A percentile compares a stretch with the other conserved stretches of the same genome.
Evolutionary conservation across 2,797 vertebrate genomes (phyloP).

Genomic region (Hirundo rustica): DNA sequence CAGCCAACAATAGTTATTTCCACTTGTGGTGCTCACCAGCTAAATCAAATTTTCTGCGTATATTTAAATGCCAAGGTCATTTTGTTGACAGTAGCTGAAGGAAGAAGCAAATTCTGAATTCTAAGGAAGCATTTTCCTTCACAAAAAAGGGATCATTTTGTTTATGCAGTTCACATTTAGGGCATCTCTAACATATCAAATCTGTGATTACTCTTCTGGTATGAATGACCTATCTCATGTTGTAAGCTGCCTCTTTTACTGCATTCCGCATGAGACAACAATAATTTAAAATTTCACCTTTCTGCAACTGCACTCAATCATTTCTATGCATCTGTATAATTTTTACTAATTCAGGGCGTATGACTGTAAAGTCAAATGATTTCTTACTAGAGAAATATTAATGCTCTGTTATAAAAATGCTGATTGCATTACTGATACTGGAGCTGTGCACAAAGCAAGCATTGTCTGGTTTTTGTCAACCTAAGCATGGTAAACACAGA

Average conservation of each 20-base stretch:
- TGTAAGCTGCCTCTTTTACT: not conserved
- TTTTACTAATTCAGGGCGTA: not conserved
- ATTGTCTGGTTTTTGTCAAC: not conserved
- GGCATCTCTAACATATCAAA: not conserved
- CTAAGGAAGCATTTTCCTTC: not conserved
- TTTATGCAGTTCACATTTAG: not conserved
- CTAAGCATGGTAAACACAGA: not conserved
- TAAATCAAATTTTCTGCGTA: not conserved
- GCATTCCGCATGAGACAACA: not conserved
- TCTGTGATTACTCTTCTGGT: not conserved
- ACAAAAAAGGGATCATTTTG: not conserved
- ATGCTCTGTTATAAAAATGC: not conserved
- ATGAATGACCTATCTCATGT: not conserved
- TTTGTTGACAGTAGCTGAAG: not conserved
- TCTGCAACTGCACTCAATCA: not conserved
- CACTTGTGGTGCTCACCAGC: not conserved
- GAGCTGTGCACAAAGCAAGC: not conserved
- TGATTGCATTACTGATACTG: not conserved
- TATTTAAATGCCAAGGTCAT: conserved; percentile 8
- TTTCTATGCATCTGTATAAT: not conserved
- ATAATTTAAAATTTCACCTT: not conserved
- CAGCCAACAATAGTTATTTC: conserved; percentile 28
- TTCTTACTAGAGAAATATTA: not conserved
- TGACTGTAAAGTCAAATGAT: not conserved
- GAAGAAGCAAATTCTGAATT: not conserved